Conservation (phyloP, 2,113 vertebrate genomes). For the Narcine bancroftii region DNA sequence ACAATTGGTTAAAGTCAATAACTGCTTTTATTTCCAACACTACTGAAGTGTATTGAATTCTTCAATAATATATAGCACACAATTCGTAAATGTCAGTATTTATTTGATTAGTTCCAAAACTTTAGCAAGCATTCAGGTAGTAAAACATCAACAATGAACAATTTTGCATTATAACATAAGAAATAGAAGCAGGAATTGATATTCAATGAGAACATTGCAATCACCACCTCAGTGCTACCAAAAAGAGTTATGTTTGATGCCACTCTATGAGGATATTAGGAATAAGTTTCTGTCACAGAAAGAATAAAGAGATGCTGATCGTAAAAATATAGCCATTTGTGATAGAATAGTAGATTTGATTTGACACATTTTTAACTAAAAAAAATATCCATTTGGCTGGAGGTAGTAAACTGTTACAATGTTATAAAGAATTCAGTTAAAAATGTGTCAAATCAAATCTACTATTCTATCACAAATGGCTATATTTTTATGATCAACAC, state of each 20-base stretch:
- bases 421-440: no score
- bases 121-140: neutral
- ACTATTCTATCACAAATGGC: neutral
- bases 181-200: no score
- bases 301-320: neutral
- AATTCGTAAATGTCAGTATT: constrained; percentile 14
- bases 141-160: neutral
- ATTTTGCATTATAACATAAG: neutral
- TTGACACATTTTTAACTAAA: constrained; percentile 28
- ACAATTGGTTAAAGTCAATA: constrained; percentile 19
- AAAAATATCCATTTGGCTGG: no score
- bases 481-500: neutral
- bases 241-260: neutral
- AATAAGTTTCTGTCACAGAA: neutral
- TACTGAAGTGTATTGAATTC: constrained; percentile 16
- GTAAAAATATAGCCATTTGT: no score
- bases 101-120: neutral
- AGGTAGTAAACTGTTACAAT: no score
- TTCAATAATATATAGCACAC: neutral
- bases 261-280: neutral
- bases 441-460: constrained; percentile 22
- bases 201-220: no score
- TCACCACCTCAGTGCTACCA: no score
- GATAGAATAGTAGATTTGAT: constrained; percentile 18
- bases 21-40: neutral